Conservation (phyloP, 2,888 invertebrate species). For the Meliscaeva auricollis region DNA sequence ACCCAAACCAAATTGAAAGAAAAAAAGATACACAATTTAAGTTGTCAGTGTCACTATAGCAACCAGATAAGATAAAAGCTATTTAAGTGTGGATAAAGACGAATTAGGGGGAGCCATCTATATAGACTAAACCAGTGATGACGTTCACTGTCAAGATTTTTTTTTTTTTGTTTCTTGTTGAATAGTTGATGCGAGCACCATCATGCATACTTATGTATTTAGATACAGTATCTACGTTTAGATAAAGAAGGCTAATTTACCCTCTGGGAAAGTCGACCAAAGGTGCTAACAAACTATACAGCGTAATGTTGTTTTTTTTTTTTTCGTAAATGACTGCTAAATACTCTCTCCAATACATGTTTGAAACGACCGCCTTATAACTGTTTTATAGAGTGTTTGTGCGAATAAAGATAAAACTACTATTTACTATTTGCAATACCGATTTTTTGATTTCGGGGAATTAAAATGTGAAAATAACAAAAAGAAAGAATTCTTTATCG, state of each 20-base stretch:
- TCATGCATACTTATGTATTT: conserved; percentile 32
- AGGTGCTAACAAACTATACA: conserved; percentile 66
- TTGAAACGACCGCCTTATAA: conserved; percentile 69
- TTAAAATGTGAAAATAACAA: conserved; percentile 41
- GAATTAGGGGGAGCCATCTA: conserved; percentile 44
- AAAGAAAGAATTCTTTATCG: background rate
- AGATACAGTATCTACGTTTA: conserved; percentile 49
- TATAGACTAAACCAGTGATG: conserved; percentile 45
- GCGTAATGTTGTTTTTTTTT: conserved; percentile 28
- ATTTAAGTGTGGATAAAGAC: conserved; percentile 56
- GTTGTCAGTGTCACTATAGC: conserved; percentile 70
- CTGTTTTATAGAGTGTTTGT: conserved; percentile 63
- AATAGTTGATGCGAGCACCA: conserved; percentile 60
- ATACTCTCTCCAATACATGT: conserved; percentile 46
- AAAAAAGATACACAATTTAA: conserved; percentile 63
- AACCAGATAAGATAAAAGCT: conserved; percentile 72
- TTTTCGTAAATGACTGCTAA: conserved; percentile 63
- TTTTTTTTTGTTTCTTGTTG: conserved; percentile 32
- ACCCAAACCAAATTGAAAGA: conserved; percentile 8
- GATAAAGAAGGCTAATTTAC: conserved; percentile 67
- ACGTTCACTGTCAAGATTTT: conserved; percentile 56
- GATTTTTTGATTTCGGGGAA: conserved; percentile 24
- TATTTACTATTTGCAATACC: conserved; percentile 51
- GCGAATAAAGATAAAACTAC: conserved; percentile 66
- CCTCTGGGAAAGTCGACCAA: conserved; percentile 73